Percentiles rank a stretch among this genome's conserved stretches.
Evolutionary conservation across 2,113 vertebrate genomes (phyloP).

Genomic region (Sitta europaea): DNA sequence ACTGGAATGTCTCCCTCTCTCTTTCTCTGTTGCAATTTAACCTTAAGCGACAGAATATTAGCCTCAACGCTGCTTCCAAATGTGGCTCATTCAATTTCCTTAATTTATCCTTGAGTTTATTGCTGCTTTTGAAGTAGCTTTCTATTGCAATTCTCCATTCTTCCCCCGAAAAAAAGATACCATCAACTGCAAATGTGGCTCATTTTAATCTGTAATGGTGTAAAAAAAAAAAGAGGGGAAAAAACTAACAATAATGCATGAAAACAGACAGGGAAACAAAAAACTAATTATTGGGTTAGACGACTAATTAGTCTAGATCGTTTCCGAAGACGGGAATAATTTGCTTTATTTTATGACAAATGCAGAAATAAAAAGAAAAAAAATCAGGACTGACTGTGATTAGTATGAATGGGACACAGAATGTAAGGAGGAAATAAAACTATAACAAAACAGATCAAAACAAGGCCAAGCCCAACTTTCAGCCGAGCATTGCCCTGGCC

Average conservation of each 20-base stretch:
- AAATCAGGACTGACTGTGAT: slow-evolving; percentile 79
- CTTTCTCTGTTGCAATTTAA: slow-evolving; percentile 78
- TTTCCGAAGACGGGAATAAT: slow-evolving; percentile 83
- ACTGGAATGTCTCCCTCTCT: slow-evolving; percentile 60
- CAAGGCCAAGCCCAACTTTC: slow-evolving; percentile 74
- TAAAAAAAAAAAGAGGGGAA: slow-evolving; percentile 74
- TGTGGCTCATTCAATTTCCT: slow-evolving; percentile 87
- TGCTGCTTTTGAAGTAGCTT: slow-evolving; percentile 80
- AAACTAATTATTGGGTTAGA: slow-evolving; percentile 87
- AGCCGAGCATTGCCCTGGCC: slow-evolving; percentile 60
- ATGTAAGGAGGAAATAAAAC: slow-evolving; percentile 78
- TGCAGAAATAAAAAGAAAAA: slow-evolving; percentile 84
- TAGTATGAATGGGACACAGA: slow-evolving; percentile 80
- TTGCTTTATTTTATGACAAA: slow-evolving; percentile 88
- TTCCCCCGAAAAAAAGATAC: slow-evolving; percentile 78
- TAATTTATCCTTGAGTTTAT: slow-evolving; percentile 87
- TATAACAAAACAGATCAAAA: slow-evolving; percentile 77
- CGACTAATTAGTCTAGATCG: slow-evolving; percentile 85
- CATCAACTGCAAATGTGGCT: slow-evolving; percentile 84
- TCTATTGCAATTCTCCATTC: slow-evolving; percentile 79
- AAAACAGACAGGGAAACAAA: slow-evolving; percentile 85
- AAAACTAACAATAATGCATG: slow-evolving; percentile 85
- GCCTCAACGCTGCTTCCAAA: slow-evolving; percentile 80
- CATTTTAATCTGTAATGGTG: slow-evolving; percentile 85
- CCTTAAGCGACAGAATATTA: slow-evolving; percentile 84